phyloP scores from a whole-genome alignment of 2,888 invertebrate genomes.

The Gymnoscelis rufifasciata region DNA sequence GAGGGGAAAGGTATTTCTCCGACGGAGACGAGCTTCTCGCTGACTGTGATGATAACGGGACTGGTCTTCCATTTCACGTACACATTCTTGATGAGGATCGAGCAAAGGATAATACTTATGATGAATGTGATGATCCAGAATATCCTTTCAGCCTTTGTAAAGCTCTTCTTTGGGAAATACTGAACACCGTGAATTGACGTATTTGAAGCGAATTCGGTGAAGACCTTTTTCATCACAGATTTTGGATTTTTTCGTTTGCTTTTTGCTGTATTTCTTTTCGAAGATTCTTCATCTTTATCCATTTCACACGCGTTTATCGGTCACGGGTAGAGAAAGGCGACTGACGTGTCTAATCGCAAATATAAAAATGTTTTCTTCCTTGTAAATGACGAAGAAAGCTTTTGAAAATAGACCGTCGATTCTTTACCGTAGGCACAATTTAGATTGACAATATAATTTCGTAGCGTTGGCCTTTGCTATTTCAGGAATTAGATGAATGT shows the following conservation, averaged over 20 bases:
- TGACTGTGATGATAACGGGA: conserved; percentile 15
- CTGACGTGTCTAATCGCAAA: too few species aligned
- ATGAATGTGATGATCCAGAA: neutral
- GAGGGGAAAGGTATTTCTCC: conserved; percentile 45
- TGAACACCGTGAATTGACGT: neutral
- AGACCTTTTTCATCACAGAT: neutral
- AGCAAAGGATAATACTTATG: neutral
- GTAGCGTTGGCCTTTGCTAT: too few species aligned
- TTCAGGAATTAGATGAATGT: too few species aligned
- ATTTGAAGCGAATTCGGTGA: neutral
- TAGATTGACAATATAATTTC: too few species aligned
- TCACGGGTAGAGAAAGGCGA: neutral
- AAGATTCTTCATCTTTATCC: neutral
- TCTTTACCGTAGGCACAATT: too few species aligned
- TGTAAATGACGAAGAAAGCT: too few species aligned
- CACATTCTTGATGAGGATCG: conserved; percentile 11
- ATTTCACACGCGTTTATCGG: neutral
- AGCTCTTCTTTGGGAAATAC: neutral
- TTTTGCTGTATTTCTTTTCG: neutral
- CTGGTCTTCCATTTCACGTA: conserved; percentile 16
- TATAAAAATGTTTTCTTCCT: too few species aligned
- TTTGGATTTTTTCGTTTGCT: neutral
- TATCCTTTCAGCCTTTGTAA: neutral
- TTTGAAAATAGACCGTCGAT: too few species aligned
- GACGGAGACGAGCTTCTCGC: conserved; percentile 41